Percentiles rank a stretch among this genome's conserved stretches.
phyloP scores from a whole-genome alignment of 2,113 vertebrate genomes.

The Perccottus glenii region DNA sequence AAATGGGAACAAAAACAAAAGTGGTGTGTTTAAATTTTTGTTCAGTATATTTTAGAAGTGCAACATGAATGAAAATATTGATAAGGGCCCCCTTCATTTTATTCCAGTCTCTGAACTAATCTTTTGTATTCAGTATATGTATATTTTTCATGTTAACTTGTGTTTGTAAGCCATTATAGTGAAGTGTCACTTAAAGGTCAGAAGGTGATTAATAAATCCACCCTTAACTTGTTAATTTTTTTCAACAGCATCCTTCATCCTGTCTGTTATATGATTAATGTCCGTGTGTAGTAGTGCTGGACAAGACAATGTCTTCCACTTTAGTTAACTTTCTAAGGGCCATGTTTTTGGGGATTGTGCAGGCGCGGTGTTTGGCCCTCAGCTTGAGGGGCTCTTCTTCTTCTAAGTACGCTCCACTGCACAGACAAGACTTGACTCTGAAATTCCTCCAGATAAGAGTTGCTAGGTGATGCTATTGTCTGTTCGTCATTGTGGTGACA shows the following conservation, averaged over 20 bases:
- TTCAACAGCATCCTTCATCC: slow-evolving; percentile 54
- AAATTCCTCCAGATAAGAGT: slow-evolving; percentile 78
- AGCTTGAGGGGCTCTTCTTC: slow-evolving; percentile 68
- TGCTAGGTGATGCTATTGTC: slow-evolving; percentile 81
- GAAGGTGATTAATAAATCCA: slow-evolving; percentile 58
- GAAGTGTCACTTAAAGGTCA: slow-evolving; percentile 54
- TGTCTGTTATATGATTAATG: slow-evolving; percentile 72
- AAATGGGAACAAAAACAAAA: too few species aligned
- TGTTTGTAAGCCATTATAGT: slow-evolving; percentile 35
- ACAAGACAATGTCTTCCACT: slow-evolving; percentile 67
- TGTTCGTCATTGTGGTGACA: slow-evolving; percentile 69
- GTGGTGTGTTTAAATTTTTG: too few species aligned
- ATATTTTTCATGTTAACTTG: slow-evolving; percentile 40
- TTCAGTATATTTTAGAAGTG: too few species aligned
- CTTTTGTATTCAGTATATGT: too few species aligned
- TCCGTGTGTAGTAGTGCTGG: slow-evolving; percentile 50
- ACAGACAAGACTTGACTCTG: slow-evolving; percentile 79
- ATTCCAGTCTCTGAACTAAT: too few species aligned
- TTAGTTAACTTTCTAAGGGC: slow-evolving; percentile 57
- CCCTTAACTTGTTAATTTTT: slow-evolving; percentile 77
- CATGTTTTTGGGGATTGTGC: slow-evolving; percentile 52
- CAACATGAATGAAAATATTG: too few species aligned
- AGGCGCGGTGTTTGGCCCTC: slow-evolving; percentile 60
- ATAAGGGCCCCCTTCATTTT: too few species aligned
- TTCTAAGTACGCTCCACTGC: slow-evolving; percentile 65